Base-by-base conservation (phyloP, 2,797 vertebrate genomes). In the Schizothorax lantsangensis region DNA sequence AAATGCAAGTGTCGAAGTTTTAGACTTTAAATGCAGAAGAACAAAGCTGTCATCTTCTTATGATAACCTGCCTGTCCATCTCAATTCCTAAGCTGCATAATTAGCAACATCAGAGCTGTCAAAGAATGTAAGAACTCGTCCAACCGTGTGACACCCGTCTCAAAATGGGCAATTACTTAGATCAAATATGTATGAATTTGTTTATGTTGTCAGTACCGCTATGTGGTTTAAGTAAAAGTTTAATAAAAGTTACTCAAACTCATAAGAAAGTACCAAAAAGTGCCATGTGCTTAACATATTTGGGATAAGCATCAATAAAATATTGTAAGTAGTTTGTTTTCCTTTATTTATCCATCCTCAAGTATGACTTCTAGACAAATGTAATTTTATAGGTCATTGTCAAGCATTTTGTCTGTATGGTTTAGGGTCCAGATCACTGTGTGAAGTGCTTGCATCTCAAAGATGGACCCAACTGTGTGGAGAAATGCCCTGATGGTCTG, bases 401-500 rank as follows among this genome's bases (percentile, higher is more conserved):
- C 45, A 17, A 30, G 7, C n/a, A 3, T 59, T 74, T 54, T 64
- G 88, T 69, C 11, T 43, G 4, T 79, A 89, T 49, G 45, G 11
- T 86, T 43, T 81, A 99, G 98, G 97, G 97, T 40, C 96, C 98
- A 5, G 98, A 99, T 91, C 97, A 97, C 84, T 99, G 98, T 86
- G 96, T 96, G 0, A 97, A 96, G 93, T 99, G 98, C 78, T 96
- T 96, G 85, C 97, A 98, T 94, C 98, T 97, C 94, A 99, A 99
- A 94, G 98, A 99, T 73, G 98, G 98, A 30, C 98, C 98, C 11
- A 98, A 99, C 38, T 99, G 98, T 80, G 98, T 99, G 91, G 97
- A 98, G 88, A 99, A 98, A 88, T 99, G 98, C 86, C 98, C 98
- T 1, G 97, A 99, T 19, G 98, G 98, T 40, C 91, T 99, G 74